Base-by-base conservation (phyloP, 2,888 invertebrate genomes). In the Tetragonisca angustula region DNA sequence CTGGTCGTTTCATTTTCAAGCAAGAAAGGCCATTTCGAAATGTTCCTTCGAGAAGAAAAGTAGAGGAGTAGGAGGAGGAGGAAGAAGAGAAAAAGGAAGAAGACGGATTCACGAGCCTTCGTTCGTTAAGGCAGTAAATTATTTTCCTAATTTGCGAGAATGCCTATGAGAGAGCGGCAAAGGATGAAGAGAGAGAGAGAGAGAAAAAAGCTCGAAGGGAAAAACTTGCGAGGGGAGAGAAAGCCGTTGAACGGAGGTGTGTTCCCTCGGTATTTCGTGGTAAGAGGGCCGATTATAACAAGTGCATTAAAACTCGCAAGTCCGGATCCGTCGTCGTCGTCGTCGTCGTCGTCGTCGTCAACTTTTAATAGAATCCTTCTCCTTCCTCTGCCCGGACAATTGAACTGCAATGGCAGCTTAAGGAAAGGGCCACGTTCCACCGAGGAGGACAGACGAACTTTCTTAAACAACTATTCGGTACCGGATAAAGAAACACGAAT, bases 361-460 rank as follows among this genome's bases (percentile, higher is more conserved):
- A 92, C 91, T 92, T 92, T 92, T 92, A 92, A 92, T 92, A 92
- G 92, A 91, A 92, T 92, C 91, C 90, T 88, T 91, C 86, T 86
- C 85, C 88, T 77, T 81, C 85, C 88, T 85, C 86, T 89, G 43
- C 87, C 84, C 87, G 90, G 87, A 91, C 91, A 92, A 92, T 92
- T 90, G 92, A 91, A 87, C 89, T 85, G 85, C 83, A 83, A 87
- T 80, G 87, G 81, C 83, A 67, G 83, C 77, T 76, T 79, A 72
- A 83, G 74, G 59, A 82, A 85, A 76, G 77, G 77, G 70, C 36
- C 65, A 52, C 52, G 72, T 50, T 2, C 43, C 43, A 56, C 13
- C 68, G 62, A 64, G 73, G 65, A 76, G 74, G 62, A 61, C 56
- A 64, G 67, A 74, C 43, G 65, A 27, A 65, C 24, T 72, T 62